A percentile compares a stretch with the other conserved stretches of the same genome.
These are phyloP conservation scores for Habroteleia sp. DNA, from an alignment of 2,888 invertebrate species.

Conservation along the genomic window DNA sequence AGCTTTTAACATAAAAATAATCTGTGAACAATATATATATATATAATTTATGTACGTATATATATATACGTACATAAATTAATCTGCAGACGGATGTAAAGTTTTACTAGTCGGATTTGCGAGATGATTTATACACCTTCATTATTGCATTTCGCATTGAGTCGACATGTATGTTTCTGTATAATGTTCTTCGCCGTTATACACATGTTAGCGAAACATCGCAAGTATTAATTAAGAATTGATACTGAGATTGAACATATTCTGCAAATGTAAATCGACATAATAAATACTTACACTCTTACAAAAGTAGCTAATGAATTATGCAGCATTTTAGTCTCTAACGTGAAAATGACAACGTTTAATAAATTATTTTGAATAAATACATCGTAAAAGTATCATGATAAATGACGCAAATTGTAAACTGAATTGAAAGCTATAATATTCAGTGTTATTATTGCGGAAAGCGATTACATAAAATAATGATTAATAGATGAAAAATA, in stretches of 20 bases:
- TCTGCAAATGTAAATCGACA: constrained; percentile 28
- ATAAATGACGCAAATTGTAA: too few species aligned
- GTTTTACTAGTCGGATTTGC: constrained; percentile 32
- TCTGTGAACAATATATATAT: too few species aligned
- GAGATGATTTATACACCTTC: constrained; percentile 32
- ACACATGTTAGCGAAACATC: constrained; percentile 42
- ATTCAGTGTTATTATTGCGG: too few species aligned
- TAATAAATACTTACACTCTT: constrained; percentile 17
- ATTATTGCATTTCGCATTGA: constrained; percentile 33
- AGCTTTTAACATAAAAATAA: constrained; percentile 29
- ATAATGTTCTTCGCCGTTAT: constrained; percentile 20
- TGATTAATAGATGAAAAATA: too few species aligned
- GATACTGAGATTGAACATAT: constrained; percentile 43
- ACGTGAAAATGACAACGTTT: background rate
- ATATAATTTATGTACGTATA: too few species aligned
- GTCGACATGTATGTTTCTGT: constrained; percentile 36
- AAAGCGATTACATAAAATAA: too few species aligned
- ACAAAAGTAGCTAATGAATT: constrained; percentile 1
- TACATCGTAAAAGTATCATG: too few species aligned
- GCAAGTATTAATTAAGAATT: constrained; percentile 53
- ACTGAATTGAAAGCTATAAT: too few species aligned
- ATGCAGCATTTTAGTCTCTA: constrained; percentile 10
- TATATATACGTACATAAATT: background rate
- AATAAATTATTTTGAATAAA: constrained; percentile 8
- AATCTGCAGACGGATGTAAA: constrained; percentile 41